Evolutionary conservation across 2,888 invertebrate species (phyloP), one percentile per base, ranked within the genome.

Genomic region (Girardia tigrina): DNA sequence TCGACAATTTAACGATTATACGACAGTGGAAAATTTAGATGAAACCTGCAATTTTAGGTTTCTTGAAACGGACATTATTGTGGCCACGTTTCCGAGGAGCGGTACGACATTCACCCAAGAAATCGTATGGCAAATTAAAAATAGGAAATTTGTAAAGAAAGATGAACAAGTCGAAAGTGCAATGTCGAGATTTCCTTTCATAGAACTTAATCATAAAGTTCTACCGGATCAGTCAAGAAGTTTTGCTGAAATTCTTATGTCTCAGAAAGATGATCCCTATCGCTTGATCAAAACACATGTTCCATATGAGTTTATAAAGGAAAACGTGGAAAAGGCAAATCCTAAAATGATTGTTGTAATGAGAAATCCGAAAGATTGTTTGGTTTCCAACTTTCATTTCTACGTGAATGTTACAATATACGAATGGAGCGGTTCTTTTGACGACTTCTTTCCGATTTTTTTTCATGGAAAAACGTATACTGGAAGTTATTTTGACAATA

Each of bases 301-400:
- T 12, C 73, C 73, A 70, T 73, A 73, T 71, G 27, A 16, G 4
- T 73, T 73, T 29, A 28, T 73, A 8, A 26, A 29, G 23, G 12
- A 26, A 6, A 42, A 29, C 20, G 20, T 73, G 8, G 73, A 73
- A 29, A 29, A 73, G 26, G 73, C 26, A 16, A 73, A 73, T 73
- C 73, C 73, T 6, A 73, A 73, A 70, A 69, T 74, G 56, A 72
- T 74, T n/a, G 26, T 74, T 1, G 74, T 72, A 14, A 27, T 69
- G 27, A 29, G 74, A 28, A 74, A 74, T 74, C 73, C 72, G 0
- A 74, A 74, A 42, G 74, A 74, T 69, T 42, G 42, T 28, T 29
- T 28, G 28, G 69, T 56, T 20, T 29, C 74, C 4, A 74, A 56
- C 26, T 69, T 20, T n/a, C 28, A 56, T 42, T 74, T 74, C 27